Conservation (phyloP, 2,888 invertebrate genomes). For the Ceriagrion tenellum region DNA sequence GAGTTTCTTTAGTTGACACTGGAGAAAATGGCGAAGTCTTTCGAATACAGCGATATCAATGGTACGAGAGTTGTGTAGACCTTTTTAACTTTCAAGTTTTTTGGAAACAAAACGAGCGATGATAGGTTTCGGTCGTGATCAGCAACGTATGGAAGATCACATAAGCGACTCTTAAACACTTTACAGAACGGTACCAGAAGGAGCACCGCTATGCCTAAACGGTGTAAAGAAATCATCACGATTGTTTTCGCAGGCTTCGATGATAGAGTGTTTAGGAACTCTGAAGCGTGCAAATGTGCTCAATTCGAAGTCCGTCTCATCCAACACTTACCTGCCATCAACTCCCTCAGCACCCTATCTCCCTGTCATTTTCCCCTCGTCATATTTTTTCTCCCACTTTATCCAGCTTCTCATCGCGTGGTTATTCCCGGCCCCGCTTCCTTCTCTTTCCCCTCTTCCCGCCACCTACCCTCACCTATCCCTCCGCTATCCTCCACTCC, state of each 20-base stretch:
- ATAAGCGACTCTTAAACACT: not conserved
- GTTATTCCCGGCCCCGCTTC: not conserved
- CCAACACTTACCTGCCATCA: not conserved
- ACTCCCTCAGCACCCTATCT: not conserved
- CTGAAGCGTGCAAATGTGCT: not conserved
- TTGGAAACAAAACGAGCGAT: not conserved
- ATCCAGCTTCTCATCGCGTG: not conserved
- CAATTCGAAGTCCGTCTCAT: not conserved
- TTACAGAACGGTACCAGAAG: not conserved
- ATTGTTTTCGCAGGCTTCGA: not conserved
- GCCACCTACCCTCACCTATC: no score
- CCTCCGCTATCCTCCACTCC: not conserved
- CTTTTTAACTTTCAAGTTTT: not conserved
- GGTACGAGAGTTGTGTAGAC: no score
- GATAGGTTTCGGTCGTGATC: not conserved
- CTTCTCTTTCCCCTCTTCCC: not conserved
- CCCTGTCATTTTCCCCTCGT: not conserved
- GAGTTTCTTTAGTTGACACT: no score
- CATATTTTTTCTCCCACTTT: not conserved
- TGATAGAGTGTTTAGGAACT: not conserved
- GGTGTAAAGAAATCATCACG: not conserved
- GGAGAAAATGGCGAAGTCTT: no score
- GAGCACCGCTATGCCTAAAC: not conserved
- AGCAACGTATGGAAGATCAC: not conserved
- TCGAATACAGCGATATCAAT: no score